Conservation (phyloP, 2,113 vertebrate genomes). For the Scomber japonicus region DNA sequence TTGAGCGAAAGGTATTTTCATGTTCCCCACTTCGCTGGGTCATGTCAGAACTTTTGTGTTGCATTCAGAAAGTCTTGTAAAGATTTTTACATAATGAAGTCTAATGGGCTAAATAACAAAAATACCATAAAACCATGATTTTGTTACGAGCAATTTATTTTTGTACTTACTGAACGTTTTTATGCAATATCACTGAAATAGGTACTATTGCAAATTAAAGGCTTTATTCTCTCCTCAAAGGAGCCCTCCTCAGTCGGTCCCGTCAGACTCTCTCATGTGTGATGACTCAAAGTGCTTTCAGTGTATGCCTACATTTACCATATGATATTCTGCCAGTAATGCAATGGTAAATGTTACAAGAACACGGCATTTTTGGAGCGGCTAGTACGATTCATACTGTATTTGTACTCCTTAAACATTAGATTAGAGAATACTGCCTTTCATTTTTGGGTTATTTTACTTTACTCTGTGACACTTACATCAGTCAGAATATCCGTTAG, state of each 20-base stretch:
- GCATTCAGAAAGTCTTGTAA: conserved; percentile 58
- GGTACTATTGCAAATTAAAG: conserved; percentile 70
- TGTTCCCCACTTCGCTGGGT: conserved; percentile 45
- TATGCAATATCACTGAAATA: conserved; percentile 74
- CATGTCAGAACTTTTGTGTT: conserved; percentile 58
- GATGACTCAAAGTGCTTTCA: conserved; percentile 72
- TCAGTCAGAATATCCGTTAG: conserved; percentile 35
- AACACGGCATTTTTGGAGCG: conserved; percentile 41
- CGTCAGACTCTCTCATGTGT: conserved; percentile 51
- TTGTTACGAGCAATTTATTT: conserved; percentile 84
- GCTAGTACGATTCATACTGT: conserved; percentile 27
- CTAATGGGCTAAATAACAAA: conserved; percentile 54
- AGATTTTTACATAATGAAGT: conserved; percentile 71
- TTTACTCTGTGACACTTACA: conserved; percentile 24
- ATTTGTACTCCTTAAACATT: conserved; percentile 49
- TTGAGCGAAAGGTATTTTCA: conserved; percentile 52
- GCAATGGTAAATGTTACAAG: conserved; percentile 61
- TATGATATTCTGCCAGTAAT: conserved; percentile 52
- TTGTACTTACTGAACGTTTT: conserved; percentile 77
- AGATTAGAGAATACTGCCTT: conserved; percentile 67
- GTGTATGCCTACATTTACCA: conserved; percentile 64
- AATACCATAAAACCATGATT: conserved; percentile 79
- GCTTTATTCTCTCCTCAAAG: conserved; percentile 71
- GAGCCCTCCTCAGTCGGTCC: conserved; percentile 64
- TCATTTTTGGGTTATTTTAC: conserved; percentile 40